A percentile compares a stretch with the other conserved stretches of the same genome.
These are phyloP conservation scores for Forbesichthys agassizii DNA, from an alignment of 2,113 vertebrate species.

Conservation along the genomic window DNA sequence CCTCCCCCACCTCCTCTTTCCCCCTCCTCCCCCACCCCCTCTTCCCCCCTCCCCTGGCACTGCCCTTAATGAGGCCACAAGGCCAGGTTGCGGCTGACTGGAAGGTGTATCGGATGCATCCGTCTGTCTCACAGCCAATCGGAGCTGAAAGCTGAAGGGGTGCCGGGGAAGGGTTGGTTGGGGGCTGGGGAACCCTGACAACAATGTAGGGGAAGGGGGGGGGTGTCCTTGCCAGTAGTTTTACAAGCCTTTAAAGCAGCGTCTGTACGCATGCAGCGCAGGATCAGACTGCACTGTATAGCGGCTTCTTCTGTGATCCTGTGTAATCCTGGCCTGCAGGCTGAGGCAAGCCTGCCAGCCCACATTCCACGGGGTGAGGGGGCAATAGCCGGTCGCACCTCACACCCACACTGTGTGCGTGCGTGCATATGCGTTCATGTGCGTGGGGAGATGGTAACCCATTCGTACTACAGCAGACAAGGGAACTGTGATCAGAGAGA, in stretches of 20 bases:
- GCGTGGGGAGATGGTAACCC: too few species aligned
- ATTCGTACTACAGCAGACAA: too few species aligned
- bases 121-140: too few species aligned
- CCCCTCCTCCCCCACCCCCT: too few species aligned
- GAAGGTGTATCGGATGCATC: background rate
- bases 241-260: too few species aligned
- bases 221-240: too few species aligned
- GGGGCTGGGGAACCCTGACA: too few species aligned
- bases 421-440: background rate
- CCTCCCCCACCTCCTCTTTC: too few species aligned
- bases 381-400: constrained; percentile 29
- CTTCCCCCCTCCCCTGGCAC: background rate
- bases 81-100: background rate
- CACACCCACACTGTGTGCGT: background rate
- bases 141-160: too few species aligned
- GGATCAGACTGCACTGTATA: background rate
- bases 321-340: background rate
- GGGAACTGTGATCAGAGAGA: too few species aligned
- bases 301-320: background rate
- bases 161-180: too few species aligned
- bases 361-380: background rate
- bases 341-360: constrained; percentile 8
- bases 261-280: background rate
- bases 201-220: too few species aligned
- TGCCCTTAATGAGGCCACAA: constrained; percentile 17